Base-by-base conservation (phyloP, 2,888 invertebrate species). In the Monoplex corrugatus region DNA sequence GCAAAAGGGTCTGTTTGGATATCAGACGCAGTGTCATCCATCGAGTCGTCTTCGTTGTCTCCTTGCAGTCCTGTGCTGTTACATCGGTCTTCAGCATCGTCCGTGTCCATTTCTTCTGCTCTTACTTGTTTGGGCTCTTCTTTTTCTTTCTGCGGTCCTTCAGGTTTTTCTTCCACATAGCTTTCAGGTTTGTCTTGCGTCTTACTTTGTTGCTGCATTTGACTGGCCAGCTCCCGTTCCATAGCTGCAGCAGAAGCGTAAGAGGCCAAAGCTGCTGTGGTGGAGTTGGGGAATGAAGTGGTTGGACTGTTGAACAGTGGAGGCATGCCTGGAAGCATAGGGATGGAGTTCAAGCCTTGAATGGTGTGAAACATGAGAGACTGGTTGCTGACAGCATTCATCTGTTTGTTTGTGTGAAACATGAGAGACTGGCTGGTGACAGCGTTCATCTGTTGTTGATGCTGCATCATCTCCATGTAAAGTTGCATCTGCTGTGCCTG, bases 391-490 rank as follows among this genome's bases (percentile, higher is more conserved):
- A 28, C 78, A 10, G 78, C 78, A 8, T 40, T 80, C 78, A 80
- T n/a, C n/a, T n/a, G n/a, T n/a, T n/a, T n/a, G n/a, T n/a, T n/a
- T n/a, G n/a, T n/a, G n/a, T 0, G 82, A 63, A 35, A 89, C 72
- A 35, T 63, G 78, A 44, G 89, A 87, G 84, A 87, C 83, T 28
- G 86, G 84, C 57, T 92, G 88, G 91, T 86, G 75, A 87, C 78
- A 6, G 87, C 87, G 23, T 8, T 35, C 1, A 78, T 32, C 78
- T 75, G 50, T 89, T 86, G 91, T 87, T 87, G 91, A 89, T 90
- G 92, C 89, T 91, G 91, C 84, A 91, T 90, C 91, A 90, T 94
- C 88, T 96, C 95, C 91, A 96, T 94, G 97, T 97, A 87, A 43
- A 93, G 87, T 85, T 94, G 93, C 91, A 92, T 91, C 82, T 92